A percentile compares a stretch with the other conserved stretches of the same genome.
Evolutionary conservation across 2,888 invertebrate genomes (phyloP).

Genomic region (Tribolium freemani): DNA sequence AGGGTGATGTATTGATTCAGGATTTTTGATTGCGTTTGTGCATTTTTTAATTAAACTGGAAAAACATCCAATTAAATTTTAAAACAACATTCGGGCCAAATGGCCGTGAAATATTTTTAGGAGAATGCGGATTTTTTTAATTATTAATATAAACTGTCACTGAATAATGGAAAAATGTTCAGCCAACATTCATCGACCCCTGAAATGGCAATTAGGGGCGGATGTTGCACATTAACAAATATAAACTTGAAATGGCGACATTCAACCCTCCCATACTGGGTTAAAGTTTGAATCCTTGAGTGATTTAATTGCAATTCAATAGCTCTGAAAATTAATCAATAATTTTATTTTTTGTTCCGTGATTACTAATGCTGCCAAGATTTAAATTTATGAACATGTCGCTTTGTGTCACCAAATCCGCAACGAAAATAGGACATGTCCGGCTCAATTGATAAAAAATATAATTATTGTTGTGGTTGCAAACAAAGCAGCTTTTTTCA

Average conservation of each 20-base stretch:
- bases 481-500: neutral
- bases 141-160: conserved; percentile 6
- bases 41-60: neutral
- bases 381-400: neutral
- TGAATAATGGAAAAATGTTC: conserved; percentile 12
- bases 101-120: neutral
- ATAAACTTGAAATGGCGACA: conserved; percentile 29
- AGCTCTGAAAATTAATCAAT: neutral
- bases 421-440: neutral
- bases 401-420: neutral
- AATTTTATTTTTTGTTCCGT: neutral
- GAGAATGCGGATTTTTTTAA: neutral
- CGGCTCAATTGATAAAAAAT: neutral
- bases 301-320: too few relatives aligned
- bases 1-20: neutral
- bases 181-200: conserved; percentile 3
- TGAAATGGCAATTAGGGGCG: conserved; percentile 11
- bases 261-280: conserved; percentile 27
- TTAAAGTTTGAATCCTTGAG: conserved; percentile 34
- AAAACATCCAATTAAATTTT: neutral
- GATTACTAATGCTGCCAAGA: neutral
- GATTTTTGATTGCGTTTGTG: neutral
- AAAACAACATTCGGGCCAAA: neutral
- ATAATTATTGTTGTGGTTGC: neutral
- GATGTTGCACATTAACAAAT: conserved; percentile 26